Conservation (phyloP, 2,113 vertebrate species). For the Phalacrocorax aristotelis region DNA sequence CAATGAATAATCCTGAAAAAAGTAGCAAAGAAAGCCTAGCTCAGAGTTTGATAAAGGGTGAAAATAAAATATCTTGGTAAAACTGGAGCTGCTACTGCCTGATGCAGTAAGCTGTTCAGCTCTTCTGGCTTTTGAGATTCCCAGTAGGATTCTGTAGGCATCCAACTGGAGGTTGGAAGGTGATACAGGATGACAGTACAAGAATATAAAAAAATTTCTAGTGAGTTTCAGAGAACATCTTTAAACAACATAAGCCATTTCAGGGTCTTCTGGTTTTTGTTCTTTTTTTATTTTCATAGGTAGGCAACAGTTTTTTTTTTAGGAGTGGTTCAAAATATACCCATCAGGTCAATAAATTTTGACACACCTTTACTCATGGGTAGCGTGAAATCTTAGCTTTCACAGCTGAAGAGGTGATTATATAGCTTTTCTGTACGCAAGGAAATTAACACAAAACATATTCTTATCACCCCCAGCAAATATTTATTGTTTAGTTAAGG, state of each 20-base stretch:
- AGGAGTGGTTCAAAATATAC: neutral
- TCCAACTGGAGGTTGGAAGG: neutral
- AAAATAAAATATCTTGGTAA: neutral
- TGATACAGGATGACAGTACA: neutral
- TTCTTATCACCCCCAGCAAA: neutral
- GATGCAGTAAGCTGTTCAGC: neutral
- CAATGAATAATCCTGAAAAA: neutral
- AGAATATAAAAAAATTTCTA: conserved; percentile 24
- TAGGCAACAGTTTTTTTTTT: neutral
- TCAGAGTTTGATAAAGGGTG: neutral
- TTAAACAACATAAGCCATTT: neutral
- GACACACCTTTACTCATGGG: neutral
- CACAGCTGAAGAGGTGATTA: neutral
- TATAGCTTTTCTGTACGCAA: neutral
- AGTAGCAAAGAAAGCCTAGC: neutral
- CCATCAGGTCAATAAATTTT: neutral
- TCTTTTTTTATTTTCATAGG: neutral
- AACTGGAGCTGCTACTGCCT: neutral
- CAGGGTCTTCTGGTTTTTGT: neutral
- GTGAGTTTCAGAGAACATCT: neutral
- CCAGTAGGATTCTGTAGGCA: neutral
- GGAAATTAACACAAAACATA: neutral
- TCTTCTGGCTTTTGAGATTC: neutral
- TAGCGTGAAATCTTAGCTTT: neutral
- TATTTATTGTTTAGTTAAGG: conserved; percentile 26